Base-by-base conservation (phyloP, 2,113 vertebrate genomes). In the Neogale vison region DNA sequence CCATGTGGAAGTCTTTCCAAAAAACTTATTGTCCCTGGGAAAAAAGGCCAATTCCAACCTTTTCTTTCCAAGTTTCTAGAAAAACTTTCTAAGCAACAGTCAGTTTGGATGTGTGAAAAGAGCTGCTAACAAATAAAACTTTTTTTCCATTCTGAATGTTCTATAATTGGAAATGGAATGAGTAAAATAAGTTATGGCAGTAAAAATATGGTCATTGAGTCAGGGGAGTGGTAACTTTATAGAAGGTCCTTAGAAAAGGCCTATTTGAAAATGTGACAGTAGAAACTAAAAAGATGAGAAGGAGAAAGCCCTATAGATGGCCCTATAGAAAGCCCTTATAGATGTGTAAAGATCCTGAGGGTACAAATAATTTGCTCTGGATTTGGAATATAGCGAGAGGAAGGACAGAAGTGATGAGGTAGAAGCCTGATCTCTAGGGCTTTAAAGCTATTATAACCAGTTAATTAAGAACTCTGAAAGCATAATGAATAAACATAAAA, bases 301-400 rank as follows among this genome's bases (percentile, higher is more conserved):
- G 11, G 3, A 36, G 1, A 5, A 71, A 45, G 13, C 2, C 1
- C 3, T 72, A 14, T 12, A 13, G 6, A 45, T 8, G n/a, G n/a
- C n/a, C n/a, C n/a, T n/a, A n/a, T n/a, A 36, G 1, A 5, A 71
- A 45, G 13, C 2, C 1, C 3, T 72, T n/a, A 14, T 12, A 13
- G 6, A 45, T 72, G 18, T 13, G 4, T 17, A n/a, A 87, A 55
- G 57, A 15, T 50, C 7, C 23, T n/a, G 42, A 57, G 65, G 31
- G 34, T 57, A 13, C 45, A 26, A 17, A 42, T 21, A 3, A 7
- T 42, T 72, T 36, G 3, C 6, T 87, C 47, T 50, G 52, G 20
- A 20, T 76, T 26, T 69, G 18, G 29, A 50, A 11, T 39, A 55
- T 18, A 42, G 1, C n/a, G 47, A 93, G 34, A 47, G n/a, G 83